phyloP scores from a whole-genome alignment of 1,140 invertebrate species.

The Heliothis virescens region DNA sequence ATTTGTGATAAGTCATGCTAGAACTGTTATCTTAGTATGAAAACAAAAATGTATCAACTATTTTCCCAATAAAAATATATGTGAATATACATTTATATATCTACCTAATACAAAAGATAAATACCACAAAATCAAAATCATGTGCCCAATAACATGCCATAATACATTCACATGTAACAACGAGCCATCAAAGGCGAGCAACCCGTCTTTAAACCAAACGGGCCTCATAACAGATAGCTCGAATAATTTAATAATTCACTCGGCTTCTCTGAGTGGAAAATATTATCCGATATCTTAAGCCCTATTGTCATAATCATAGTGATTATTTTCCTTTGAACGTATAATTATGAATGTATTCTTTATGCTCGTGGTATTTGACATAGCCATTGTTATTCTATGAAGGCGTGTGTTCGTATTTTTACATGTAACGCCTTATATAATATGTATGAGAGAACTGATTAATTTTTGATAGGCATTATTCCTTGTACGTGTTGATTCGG shows the following conservation, averaged over 20 bases:
- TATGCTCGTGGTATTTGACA: constrained; percentile 50
- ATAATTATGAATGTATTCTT: constrained; percentile 24
- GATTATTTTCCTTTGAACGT: constrained; percentile 40
- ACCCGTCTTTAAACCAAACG: constrained; percentile 37
- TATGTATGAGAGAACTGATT: constrained; percentile 33
- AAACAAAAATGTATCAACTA: no score
- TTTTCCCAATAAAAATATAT: no score
- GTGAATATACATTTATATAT: no score
- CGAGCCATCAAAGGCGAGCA: constrained; percentile 2
- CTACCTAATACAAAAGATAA: not conserved
- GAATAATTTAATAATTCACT: constrained; percentile 54
- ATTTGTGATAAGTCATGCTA: no score
- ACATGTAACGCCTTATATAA: constrained; percentile 28
- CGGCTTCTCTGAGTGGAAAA: not conserved
- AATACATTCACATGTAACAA: not conserved
- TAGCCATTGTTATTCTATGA: constrained; percentile 47
- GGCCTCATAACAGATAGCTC: constrained; percentile 34
- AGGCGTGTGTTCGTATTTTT: constrained; percentile 29
- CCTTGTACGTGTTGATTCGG: constrained; percentile 11
- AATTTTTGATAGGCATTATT: constrained; percentile 18
- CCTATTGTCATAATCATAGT: constrained; percentile 33
- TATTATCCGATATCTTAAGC: constrained; percentile 36
- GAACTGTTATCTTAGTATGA: no score
- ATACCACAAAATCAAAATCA: not conserved
- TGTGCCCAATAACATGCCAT: not conserved